phyloP scores from a whole-genome alignment of 2,797 vertebrate genomes.

The Phalloptychus januarius region DNA sequence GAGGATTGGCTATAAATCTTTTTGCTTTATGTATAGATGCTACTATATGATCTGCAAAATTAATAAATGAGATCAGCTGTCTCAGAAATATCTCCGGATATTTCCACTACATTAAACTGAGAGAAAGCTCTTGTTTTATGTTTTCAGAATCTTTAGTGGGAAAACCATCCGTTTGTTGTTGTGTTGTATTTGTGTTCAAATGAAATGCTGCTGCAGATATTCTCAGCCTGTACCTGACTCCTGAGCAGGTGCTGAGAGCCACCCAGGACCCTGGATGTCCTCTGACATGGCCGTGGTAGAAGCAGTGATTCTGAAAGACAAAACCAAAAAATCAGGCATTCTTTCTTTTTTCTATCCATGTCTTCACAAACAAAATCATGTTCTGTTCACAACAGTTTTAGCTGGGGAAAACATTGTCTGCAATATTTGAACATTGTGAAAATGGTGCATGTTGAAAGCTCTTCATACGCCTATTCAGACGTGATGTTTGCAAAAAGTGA shows the following conservation, averaged over 20 bases:
- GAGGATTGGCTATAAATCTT: too few relatives aligned
- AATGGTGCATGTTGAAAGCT: not conserved
- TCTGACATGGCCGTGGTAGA: slow-evolving; percentile 82
- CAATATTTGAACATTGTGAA: not conserved
- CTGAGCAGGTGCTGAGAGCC: slow-evolving; percentile 82
- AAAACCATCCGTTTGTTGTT: not conserved
- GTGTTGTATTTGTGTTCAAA: not conserved
- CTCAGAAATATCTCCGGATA: not conserved
- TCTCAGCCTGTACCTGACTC: slow-evolving; percentile 75
- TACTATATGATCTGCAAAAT: too few relatives aligned
- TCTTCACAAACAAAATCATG: not conserved
- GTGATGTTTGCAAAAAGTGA: not conserved
- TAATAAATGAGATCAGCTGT: too few relatives aligned
- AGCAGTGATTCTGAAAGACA: slow-evolving; percentile 81
- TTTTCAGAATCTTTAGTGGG: not conserved
- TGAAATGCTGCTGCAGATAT: not conserved
- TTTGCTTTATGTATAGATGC: too few relatives aligned
- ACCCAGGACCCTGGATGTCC: slow-evolving; percentile 81
- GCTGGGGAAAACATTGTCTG: not conserved
- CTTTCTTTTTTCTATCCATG: not conserved
- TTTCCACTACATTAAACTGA: not conserved
- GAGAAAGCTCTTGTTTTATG: not conserved
- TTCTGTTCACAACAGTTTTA: not conserved
- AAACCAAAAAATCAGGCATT: slow-evolving; percentile 8
- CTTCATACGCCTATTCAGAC: not conserved